These are phyloP conservation scores for Haliclystus octoradiatus DNA, from an alignment of 30 jellyfish, hydroid and myxozoan genomes.

Conservation along the genomic window DNA sequence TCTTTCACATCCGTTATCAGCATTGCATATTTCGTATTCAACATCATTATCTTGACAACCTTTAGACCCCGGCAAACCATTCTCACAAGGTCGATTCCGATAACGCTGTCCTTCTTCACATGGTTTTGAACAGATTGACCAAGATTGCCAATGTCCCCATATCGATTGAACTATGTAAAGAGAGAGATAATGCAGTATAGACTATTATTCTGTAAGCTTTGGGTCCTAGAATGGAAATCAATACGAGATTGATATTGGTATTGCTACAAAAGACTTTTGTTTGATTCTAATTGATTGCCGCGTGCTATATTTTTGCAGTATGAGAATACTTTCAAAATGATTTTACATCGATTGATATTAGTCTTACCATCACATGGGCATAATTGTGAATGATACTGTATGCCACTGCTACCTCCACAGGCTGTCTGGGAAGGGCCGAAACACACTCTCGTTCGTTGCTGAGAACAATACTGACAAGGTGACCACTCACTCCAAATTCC, in stretches of 20 bases:
- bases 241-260: too few species aligned
- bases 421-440: slow-evolving; percentile 1
- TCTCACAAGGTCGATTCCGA: neutral
- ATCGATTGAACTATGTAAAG: too few species aligned
- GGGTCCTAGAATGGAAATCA: too few species aligned
- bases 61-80: neutral
- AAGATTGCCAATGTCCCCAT: neutral
- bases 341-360: too few species aligned
- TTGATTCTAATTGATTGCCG: too few species aligned
- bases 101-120: neutral
- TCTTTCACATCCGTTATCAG: neutral
- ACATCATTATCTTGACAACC: neutral
- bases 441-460: neutral
- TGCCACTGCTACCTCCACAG: neutral
- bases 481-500: neutral
- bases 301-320: too few species aligned
- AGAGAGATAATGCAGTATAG: too few species aligned
- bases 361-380: neutral
- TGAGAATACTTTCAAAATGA: too few species aligned
- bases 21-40: neutral
- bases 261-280: too few species aligned
- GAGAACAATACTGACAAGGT: neutral
- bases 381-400: neutral
- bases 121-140: neutral
- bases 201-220: too few species aligned